Evolutionary conservation across 2,797 vertebrate species (phyloP).

Genomic region (Hephaestus fuliginosus): DNA sequence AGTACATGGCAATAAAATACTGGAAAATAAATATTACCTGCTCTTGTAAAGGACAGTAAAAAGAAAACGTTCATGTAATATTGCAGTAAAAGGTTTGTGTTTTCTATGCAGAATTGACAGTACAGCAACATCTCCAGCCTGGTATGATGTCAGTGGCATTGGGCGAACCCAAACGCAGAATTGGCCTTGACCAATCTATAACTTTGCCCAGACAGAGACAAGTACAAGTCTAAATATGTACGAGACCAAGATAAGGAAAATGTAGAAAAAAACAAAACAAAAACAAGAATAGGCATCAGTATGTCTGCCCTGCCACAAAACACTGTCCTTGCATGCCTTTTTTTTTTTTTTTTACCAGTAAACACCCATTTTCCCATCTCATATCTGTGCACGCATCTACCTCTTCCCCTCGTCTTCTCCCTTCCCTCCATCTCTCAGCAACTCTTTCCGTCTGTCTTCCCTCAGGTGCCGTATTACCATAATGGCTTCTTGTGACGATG

Average conservation of each 20-base stretch:
- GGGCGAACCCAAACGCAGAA: not conserved
- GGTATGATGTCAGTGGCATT: not conserved
- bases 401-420: conserved; percentile 36
- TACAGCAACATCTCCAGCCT: conserved; percentile 7
- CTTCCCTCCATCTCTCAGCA: conserved; percentile 52
- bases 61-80: not conserved
- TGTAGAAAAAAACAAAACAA: not conserved
- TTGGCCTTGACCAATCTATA: not conserved
- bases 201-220: not conserved
- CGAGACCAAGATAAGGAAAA: not conserved
- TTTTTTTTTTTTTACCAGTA: conserved; percentile 51
- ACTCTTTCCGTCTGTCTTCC: conserved; percentile 78
- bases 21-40: too few species aligned
- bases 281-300: not conserved
- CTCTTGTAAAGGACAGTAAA: not conserved
- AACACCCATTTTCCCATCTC: conserved; percentile 71
- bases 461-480: conserved; percentile 88
- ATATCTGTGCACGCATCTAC: conserved; percentile 36
- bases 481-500: conserved; percentile 85
- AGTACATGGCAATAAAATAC: too few species aligned
- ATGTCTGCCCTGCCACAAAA: conserved; percentile 29
- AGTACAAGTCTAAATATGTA: not conserved
- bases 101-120: not conserved
- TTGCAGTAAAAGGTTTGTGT: not conserved
- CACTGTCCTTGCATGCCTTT: conserved; percentile 60